Base-by-base conservation (phyloP, 92 coral and sea anemone species). In the Bergia puertoricense region DNA sequence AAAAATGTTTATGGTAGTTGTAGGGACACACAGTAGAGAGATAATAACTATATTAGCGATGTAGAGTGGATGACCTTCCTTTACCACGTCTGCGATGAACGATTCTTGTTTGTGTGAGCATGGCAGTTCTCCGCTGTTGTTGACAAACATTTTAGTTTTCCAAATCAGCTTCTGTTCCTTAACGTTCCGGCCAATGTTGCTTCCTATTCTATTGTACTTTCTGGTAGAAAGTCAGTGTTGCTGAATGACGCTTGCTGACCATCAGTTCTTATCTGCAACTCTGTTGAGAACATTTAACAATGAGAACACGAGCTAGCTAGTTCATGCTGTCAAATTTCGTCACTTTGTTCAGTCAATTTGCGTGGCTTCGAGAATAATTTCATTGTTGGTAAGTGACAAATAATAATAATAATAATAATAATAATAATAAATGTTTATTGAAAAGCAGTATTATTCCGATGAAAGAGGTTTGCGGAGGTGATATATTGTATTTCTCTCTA, bases 61-160 rank as follows among this genome's bases (percentile, higher is more conserved):
- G 36, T 71, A 84, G 2, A 84, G 43, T 20, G 79, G 43, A 37
- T 51, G 36, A 6, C 87, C 79, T 4, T 50, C 44, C 6, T 30
- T 39, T 8, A 84, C 87, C 43, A 71, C 77, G 23, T 84, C 79
- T 75, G 30, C 87, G 9, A 84, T 84, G 6, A 69, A 71, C 23
- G 68, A 46, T 84, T 84, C 87, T 30, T 84, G 87, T 45, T 68
- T 69, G 66, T 84, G 87, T 42, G 65, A 23, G 51, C 87, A 84
- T 10, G 15, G 86, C 22, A 44, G 42, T 15, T 69, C 77, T 30
- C 38, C 56, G 4, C 67, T 84, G 79, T 38, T 16, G 67, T 84
- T 84, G n/a, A 8, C 44, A 36, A 51, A 3, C 87, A 84, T 83
- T 43, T 45, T 44, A 38, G 80, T 15, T 3, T 42, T 40, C 20